Evolutionary conservation across 1,140 invertebrate species (phyloP), one percentile per base, ranked within the genome.

Genomic region (Bombus pascuorum): DNA sequence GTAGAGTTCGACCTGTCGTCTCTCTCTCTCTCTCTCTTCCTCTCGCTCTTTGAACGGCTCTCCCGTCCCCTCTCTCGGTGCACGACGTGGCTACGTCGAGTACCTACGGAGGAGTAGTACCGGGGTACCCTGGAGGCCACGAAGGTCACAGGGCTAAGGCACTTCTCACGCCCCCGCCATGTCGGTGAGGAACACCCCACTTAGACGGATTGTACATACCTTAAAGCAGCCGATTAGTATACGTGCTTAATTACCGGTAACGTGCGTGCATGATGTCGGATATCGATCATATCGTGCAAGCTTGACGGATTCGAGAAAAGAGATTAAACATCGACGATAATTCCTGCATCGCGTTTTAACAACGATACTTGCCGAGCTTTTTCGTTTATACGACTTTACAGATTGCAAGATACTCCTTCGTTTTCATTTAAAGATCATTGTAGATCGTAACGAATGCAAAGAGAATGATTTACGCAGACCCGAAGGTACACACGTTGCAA

Each of bases 91-190:
- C 81, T 86, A 82, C 88, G 81, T 80, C 86, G 90, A 91, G 87
- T 86, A 90, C 83, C 86, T 87, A 87, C 81, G 90, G 86, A 92
- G 83, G 75, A 90, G 90, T 90, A 92, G 91, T 91, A 88, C 87
- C 87, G 87, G 87, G 85, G 90, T 91, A 90, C 91, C 85, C 89
- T 66, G 81, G 85, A 91, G 93, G 93, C 91, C 91, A 92, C 90
- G 91, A 93, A 93, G 94, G 94, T 95, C 94, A 94, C 93, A 95
- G 94, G 94, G 93, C 94, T 93, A 94, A 94, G 94, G 94, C 94
- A 94, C 94, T 95, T 95, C 94, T 95, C 94, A 95, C 94, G 94
- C 94, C 94, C 94, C 93, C 94, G 92, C 93, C 91, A 92, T 93
- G 89, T 92, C 90, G 86, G 89, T 90, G 92, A 87, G 89, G 91